A percentile compares a stretch with the other conserved stretches of the same genome.
Conservation (phyloP, 2,888 invertebrate genomes). For the Taphrorychus bicolor region DNA sequence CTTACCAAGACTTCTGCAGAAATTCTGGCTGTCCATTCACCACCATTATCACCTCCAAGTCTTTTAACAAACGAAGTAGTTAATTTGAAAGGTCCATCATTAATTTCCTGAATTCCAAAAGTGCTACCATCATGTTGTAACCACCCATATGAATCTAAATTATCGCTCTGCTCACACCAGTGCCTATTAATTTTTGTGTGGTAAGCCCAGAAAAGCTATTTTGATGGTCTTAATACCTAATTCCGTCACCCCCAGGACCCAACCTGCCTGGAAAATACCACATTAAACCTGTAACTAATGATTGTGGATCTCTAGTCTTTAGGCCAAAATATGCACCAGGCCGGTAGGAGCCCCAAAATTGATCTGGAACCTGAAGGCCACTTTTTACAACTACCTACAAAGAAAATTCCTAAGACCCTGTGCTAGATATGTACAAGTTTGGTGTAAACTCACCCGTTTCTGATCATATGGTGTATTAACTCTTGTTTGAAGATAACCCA, state of each 20-base stretch:
- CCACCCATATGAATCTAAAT: constrained; percentile 87
- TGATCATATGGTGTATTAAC: constrained; percentile 86
- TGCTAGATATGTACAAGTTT: no score
- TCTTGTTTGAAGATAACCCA: constrained; percentile 86
- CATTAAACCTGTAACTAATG: constrained; percentile 93
- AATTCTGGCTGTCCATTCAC: constrained; percentile 93
- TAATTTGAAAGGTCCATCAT: constrained; percentile 78
- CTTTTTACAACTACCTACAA: constrained; percentile 71
- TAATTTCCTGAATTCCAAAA: constrained; percentile 91
- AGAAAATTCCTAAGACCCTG: no score
- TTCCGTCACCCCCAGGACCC: constrained; percentile 74
- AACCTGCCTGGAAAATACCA: constrained; percentile 86
- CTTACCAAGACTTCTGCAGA: constrained; percentile 66
- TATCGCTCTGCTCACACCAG: constrained; percentile 91
- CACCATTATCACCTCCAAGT: constrained; percentile 80
- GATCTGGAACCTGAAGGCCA: constrained; percentile 76
- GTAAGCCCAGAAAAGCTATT: not conserved
- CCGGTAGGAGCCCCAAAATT: constrained; percentile 94
- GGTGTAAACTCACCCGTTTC: constrained; percentile 62
- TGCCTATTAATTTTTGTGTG: constrained; percentile 65
- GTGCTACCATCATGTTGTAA: constrained; percentile 88
- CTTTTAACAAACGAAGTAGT: constrained; percentile 90
- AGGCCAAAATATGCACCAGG: constrained; percentile 90
- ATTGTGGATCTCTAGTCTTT: constrained; percentile 87
- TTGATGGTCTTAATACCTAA: no score